These are phyloP conservation scores for Manis pentadactyla DNA, from an alignment of 2,797 vertebrate species.

Conservation along the genomic window DNA sequence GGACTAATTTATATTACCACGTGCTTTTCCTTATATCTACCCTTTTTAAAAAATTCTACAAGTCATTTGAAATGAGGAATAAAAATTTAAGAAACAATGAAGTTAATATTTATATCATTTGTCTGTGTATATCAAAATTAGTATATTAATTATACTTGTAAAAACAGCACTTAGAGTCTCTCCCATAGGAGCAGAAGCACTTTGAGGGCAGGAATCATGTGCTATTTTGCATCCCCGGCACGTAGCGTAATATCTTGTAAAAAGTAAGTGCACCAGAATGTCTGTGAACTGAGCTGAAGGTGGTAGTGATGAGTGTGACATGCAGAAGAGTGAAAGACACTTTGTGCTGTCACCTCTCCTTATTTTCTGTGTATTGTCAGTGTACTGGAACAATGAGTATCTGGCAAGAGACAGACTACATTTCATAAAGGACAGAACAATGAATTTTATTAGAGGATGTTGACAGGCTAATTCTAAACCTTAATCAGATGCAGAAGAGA, in stretches of 20 bases:
- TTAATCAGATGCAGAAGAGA: not conserved
- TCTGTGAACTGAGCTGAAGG: not conserved
- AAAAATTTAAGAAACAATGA: constrained; percentile 37
- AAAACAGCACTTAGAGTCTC: not conserved
- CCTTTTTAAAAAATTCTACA: not conserved
- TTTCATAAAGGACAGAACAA: not conserved
- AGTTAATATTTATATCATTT: not conserved
- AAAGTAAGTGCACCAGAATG: not conserved
- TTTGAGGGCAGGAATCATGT: not conserved
- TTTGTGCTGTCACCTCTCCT: not conserved
- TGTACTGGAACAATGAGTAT: not conserved
- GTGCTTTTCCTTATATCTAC: not conserved
- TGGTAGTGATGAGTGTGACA: not conserved
- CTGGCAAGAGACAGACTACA: not conserved
- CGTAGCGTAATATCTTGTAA: not conserved
- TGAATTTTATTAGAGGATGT: not conserved
- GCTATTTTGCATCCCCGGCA: not conserved
- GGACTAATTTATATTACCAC: not conserved
- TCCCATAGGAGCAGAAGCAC: not conserved
- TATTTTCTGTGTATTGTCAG: not conserved
- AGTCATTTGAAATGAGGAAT: not conserved
- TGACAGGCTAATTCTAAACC: constrained; percentile 6
- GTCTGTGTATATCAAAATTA: not conserved
- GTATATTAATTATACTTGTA: not conserved
- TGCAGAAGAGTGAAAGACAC: not conserved